phyloP scores from a whole-genome alignment of 2,113 vertebrate species.

The Rhabdomys dilectus region DNA sequence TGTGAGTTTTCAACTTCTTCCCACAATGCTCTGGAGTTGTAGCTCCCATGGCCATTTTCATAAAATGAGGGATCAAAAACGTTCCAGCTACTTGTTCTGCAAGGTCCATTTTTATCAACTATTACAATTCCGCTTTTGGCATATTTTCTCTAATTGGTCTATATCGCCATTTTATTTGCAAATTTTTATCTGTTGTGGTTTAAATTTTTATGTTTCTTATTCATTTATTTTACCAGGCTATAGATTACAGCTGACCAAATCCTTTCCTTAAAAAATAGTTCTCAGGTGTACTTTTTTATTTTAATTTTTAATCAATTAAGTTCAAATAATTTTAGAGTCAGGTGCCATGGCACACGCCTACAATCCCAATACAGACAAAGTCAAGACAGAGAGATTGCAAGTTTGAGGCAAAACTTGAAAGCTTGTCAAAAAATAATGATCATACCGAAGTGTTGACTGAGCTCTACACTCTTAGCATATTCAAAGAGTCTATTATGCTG shows the following conservation, averaged over 20 bases:
- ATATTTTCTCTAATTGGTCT: neutral
- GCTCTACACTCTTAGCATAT: neutral
- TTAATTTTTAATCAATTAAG: neutral
- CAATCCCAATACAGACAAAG: neutral
- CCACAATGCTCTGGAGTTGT: neutral
- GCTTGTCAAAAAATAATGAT: neutral
- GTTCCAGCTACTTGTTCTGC: neutral
- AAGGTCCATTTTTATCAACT: neutral
- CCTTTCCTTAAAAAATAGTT: neutral
- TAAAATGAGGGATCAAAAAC: neutral
- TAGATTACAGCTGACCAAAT: neutral
- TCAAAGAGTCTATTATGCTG: conserved; percentile 13
- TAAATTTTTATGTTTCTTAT: neutral
- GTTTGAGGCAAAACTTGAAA: neutral
- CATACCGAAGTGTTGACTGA: neutral
- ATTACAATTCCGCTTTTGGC: neutral
- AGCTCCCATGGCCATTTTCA: neutral
- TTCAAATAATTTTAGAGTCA: neutral
- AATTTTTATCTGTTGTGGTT: neutral
- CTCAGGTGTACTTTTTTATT: neutral
- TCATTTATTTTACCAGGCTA: conserved; percentile 2
- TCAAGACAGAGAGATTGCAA: neutral
- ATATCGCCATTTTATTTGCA: neutral
- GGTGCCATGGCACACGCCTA: neutral
- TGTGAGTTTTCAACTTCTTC: accelerated